phyloP scores from a whole-genome alignment of 2,113 vertebrate species.

The Tupaia tana region DNA sequence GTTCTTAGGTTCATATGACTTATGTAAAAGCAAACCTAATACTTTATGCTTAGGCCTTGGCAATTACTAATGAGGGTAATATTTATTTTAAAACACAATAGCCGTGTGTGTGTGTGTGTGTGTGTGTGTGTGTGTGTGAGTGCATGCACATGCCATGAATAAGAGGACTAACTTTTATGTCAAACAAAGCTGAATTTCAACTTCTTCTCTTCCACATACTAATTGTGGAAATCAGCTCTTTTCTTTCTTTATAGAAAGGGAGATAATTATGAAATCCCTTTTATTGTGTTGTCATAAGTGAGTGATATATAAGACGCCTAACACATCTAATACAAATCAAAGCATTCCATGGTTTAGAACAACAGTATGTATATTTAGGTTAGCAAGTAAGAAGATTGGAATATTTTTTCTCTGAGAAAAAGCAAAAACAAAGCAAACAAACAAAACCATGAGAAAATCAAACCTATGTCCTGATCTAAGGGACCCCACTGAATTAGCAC shows the following conservation, averaged over 20 bases:
- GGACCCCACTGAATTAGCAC: background rate
- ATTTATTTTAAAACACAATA: slow-evolving; percentile 7
- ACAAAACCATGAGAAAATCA: background rate
- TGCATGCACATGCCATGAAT: background rate
- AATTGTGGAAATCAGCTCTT: background rate
- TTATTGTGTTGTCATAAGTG: background rate
- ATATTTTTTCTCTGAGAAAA: background rate
- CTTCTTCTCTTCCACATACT: background rate
- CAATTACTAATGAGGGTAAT: background rate
- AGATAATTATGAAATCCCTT: background rate
- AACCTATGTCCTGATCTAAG: background rate
- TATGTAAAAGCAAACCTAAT: background rate
- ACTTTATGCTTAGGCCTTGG: background rate
- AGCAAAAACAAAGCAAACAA: background rate
- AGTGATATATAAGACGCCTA: background rate
- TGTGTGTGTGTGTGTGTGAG: background rate
- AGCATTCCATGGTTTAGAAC: background rate
- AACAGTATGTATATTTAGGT: background rate
- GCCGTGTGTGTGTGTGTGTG: background rate
- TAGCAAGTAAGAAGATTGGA: background rate
- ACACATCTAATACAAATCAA: background rate
- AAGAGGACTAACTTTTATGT: background rate
- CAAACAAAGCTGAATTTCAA: background rate
- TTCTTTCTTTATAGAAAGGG: background rate
- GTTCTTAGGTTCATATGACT: background rate